Base-by-base conservation (phyloP, 23 tunicate genomes). In the Oikopleura albicans region DNA sequence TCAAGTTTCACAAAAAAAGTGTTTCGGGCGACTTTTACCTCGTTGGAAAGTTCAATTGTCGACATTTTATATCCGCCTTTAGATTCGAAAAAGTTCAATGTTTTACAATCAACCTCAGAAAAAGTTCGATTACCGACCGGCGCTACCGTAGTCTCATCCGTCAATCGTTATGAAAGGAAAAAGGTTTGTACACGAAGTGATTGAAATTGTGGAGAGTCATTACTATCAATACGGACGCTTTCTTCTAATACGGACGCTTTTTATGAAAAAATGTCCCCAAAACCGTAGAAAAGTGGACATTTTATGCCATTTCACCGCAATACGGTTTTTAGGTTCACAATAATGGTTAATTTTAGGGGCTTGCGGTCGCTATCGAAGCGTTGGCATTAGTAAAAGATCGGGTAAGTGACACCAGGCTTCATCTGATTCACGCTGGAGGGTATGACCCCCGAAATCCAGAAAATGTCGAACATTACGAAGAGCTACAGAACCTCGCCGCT, bases 151-250 rank as follows among this genome's bases (percentile, higher is more conserved):
- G 88, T 93, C 85, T 49, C 87, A 33, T 93, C 98, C 41, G 86
- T 93, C 57, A 93, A 93, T 75, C 89, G 98, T 4, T 93, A 86
- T 87, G 98, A 93, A 84, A 41, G 98, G 40, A 93, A 93, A 79
- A 93, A 93, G n/a, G n/a, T n/a, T n/a, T n/a, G n/a, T n/a, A n/a
- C n/a, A n/a, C n/a, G n/a, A n/a, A n/a, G n/a, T n/a, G n/a, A n/a
- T n/a, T n/a, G n/a, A n/a, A n/a, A n/a, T n/a, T n/a, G n/a, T n/a
- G n/a, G n/a, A n/a, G n/a, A n/a, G n/a, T n/a, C n/a, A n/a, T n/a
- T n/a, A n/a, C n/a, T n/a, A n/a, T n/a, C n/a, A n/a, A n/a, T n/a
- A n/a, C n/a, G n/a, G n/a, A n/a, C n/a, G n/a, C n/a, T n/a, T n/a
- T n/a, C n/a, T n/a, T n/a, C n/a, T n/a, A n/a, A n/a, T n/a, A n/a